Conservation (phyloP, 1,140 invertebrate genomes). For the Phymorhynchus buccinoides region DNA sequence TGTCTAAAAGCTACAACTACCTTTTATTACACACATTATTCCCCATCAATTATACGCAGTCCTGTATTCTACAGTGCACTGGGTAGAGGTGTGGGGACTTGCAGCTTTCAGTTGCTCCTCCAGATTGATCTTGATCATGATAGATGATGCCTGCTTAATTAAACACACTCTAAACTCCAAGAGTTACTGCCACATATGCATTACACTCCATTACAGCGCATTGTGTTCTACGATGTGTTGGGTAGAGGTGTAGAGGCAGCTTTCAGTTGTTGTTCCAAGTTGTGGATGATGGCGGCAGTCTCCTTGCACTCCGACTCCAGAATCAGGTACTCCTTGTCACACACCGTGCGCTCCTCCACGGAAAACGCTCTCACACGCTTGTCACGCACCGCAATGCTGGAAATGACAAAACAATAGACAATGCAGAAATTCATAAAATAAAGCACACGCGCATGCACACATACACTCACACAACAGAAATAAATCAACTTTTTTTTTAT, state of each 20-base stretch:
- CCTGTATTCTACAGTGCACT: no score
- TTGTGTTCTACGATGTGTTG: neutral
- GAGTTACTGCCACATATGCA: neutral
- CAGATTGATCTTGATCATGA: no score
- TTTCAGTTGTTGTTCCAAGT: constrained; percentile 23
- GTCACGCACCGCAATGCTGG: constrained; percentile 37
- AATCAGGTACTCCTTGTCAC: constrained; percentile 35
- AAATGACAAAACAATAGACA: constrained; percentile 9
- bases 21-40: no score
- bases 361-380: constrained; percentile 28
- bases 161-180: neutral
- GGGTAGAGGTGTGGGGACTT: no score
- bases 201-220: neutral
- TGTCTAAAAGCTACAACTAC: no score
- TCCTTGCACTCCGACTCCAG: constrained; percentile 27
- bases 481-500: neutral
- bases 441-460: constrained; percentile 15
- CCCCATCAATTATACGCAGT: no score
- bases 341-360: constrained; percentile 24
- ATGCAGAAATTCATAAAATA: neutral
- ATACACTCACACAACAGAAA: constrained; percentile 28
- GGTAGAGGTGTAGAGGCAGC: neutral
- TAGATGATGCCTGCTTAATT: neutral
- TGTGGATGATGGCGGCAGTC: constrained; percentile 8
- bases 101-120: no score